phyloP scores from a whole-genome alignment of 1,140 invertebrate species.

The Drosophila nasuta region DNA sequence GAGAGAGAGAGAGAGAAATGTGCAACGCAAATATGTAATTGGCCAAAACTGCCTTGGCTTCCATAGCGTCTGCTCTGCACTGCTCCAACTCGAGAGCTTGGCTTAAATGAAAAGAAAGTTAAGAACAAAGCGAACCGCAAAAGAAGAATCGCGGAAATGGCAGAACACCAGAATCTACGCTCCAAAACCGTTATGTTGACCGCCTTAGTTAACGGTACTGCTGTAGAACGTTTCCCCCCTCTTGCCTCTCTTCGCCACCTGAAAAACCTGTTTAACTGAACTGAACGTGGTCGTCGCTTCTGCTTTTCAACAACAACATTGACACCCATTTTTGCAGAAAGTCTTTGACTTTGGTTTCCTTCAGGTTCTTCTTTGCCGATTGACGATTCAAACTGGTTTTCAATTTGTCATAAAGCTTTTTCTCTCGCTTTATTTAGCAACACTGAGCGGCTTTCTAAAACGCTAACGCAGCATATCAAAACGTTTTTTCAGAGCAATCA shows the following conservation, averaged over 20 bases:
- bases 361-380: slow-evolving; percentile 9
- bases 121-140: slow-evolving; percentile 30
- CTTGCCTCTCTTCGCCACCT: neutral
- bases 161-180: slow-evolving; percentile 9
- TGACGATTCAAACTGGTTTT: slow-evolving; percentile 35
- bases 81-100: slow-evolving; percentile 17
- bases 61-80: neutral
- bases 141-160: slow-evolving; percentile 13
- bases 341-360: slow-evolving; percentile 21
- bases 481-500: neutral
- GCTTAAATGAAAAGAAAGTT: slow-evolving; percentile 73
- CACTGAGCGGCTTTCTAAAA: slow-evolving; percentile 22
- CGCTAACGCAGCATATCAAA: neutral
- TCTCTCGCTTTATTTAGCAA: no score
- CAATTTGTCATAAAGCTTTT: slow-evolving; percentile 7
- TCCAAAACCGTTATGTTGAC: slow-evolving; percentile 75
- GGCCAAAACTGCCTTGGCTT: slow-evolving; percentile 46
- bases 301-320: slow-evolving; percentile 50
- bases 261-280: slow-evolving; percentile 57
- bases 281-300: slow-evolving; percentile 36
- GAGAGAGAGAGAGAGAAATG: slow-evolving; percentile 42
- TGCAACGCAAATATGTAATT: slow-evolving; percentile 72
- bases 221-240: slow-evolving; percentile 28
- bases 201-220: slow-evolving; percentile 74
- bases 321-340: slow-evolving; percentile 64